Conservation (phyloP, 2,888 invertebrate genomes). For the Agrochola macilenta region DNA sequence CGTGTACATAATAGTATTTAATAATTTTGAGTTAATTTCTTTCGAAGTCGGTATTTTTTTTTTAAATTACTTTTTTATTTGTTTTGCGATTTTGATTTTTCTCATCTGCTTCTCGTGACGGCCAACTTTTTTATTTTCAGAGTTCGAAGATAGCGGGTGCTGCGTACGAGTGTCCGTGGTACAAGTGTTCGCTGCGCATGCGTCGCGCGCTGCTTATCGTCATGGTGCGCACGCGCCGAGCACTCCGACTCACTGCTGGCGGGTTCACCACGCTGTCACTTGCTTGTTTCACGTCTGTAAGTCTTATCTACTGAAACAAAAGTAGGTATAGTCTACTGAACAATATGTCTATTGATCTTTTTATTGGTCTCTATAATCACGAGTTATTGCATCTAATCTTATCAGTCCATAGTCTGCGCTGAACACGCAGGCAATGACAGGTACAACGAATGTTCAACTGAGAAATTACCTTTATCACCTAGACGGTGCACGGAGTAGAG, state of each 20-base stretch:
- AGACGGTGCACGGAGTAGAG: not conserved
- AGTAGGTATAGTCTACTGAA: not conserved
- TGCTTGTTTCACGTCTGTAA: slow-evolving; percentile 83
- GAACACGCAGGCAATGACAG: not conserved
- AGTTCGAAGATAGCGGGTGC: slow-evolving; percentile 80
- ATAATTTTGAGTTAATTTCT: too few species aligned
- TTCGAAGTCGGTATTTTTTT: too few species aligned
- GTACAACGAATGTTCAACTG: not conserved
- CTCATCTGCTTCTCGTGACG: too few species aligned
- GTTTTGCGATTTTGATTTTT: too few species aligned
- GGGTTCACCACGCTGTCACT: slow-evolving; percentile 86
- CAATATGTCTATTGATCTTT: slow-evolving; percentile 9
- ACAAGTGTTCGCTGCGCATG: slow-evolving; percentile 72
- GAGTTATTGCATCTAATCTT: slow-evolving; percentile 2
- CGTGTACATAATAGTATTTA: too few species aligned
- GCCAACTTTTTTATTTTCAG: slow-evolving; percentile 66
- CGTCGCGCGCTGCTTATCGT: slow-evolving; percentile 79
- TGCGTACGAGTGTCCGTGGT: slow-evolving; percentile 85
- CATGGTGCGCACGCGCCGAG: slow-evolving; percentile 76
- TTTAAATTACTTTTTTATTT: too few species aligned
- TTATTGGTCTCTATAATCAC: slow-evolving; percentile 15
- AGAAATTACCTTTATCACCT: slow-evolving; percentile 8
- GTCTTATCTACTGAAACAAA: slow-evolving; percentile 26
- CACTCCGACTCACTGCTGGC: slow-evolving; percentile 79
- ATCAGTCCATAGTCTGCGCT: not conserved